A percentile compares a stretch with the other conserved stretches of the same genome.
Conservation (phyloP, 2,888 invertebrate species). For the Camptogramma bilineatum region DNA sequence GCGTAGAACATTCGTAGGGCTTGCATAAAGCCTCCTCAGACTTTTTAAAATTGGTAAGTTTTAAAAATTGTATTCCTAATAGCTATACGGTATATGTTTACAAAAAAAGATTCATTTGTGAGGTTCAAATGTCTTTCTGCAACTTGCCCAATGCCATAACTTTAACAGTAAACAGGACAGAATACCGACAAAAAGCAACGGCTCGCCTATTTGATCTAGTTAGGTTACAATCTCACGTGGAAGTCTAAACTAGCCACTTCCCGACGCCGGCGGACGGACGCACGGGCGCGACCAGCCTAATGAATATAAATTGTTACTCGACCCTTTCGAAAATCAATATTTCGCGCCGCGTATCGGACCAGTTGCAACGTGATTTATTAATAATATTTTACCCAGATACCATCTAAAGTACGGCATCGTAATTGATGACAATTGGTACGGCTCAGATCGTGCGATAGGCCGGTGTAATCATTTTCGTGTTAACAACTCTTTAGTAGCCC, state of each 20-base stretch:
- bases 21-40: conserved; percentile 3
- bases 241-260: conserved; percentile 42
- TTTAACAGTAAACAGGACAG: conserved; percentile 1
- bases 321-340: conserved; percentile 82
- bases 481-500: conserved; percentile 78
- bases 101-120: too few species aligned
- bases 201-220: conserved; percentile 13
- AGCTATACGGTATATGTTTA: too few species aligned
- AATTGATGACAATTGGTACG: conserved; percentile 79
- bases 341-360: conserved; percentile 63
- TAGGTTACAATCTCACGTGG: conserved; percentile 20
- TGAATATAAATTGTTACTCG: conserved; percentile 81
- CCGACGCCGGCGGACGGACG: conserved; percentile 29
- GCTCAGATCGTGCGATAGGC: conserved; percentile 55
- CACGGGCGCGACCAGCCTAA: conserved; percentile 55
- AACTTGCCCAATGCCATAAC: not conserved
- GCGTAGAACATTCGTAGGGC: conserved; percentile 14
- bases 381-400: conserved; percentile 81
- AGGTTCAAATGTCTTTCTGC: too few species aligned
- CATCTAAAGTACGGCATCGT: conserved; percentile 79
- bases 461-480: conserved; percentile 73
- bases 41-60: too few species aligned
- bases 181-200: conserved; percentile 11
- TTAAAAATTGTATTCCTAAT: too few species aligned
- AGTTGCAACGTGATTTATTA: conserved; percentile 80